Base-by-base conservation (phyloP, 2,888 invertebrate species). In the Drosophila mettleri region DNA sequence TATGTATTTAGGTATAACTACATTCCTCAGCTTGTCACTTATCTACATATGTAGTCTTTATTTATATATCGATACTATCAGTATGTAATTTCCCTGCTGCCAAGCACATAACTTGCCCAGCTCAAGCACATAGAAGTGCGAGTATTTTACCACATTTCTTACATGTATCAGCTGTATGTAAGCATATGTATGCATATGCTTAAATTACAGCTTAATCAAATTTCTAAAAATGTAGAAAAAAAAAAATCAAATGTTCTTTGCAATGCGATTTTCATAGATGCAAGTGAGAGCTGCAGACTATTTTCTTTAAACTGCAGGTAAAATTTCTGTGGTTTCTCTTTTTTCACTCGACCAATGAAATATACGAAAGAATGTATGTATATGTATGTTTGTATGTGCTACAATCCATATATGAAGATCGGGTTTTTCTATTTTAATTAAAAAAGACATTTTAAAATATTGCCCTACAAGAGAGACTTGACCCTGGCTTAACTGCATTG, bases 141-240 rank as follows among this genome's bases (percentile, higher is more conserved):
- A 9, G 41, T 24, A n/a, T n/a, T 10, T 24, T 8, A 4, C n/a
- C n/a, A n/a, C n/a, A 45, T 27, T 7, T 41, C 0, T 33, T 14
- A 14, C 12, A 27, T 1, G 29, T 45, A 6, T n/a, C 29, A 18
- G 29, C 18, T 10, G 9, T 5, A n/a, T 24, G 1, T 16, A 4
- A 14, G 22, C 20, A 43, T 16, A 3, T 22, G 6, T 20, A 12
- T 22, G 8, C 5, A 16, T 27, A 3, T 45, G 16, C 16, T n/a
- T 10, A 45, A 27, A 27, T 27, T 45, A n/a, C n/a, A n/a, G n/a
- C n/a, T 45, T 45, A 45, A 45, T 29, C 27, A 45, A 45, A 29
- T 45, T 45, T 27, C 27, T 0, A 29, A 45, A 16, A 29, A 18
- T 29, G 2, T 10, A 16, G 9, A 16, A 45, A 16, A 14, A 14